Base-by-base conservation (phyloP, 2,113 vertebrate species). In the Carlito syrichta region DNA sequence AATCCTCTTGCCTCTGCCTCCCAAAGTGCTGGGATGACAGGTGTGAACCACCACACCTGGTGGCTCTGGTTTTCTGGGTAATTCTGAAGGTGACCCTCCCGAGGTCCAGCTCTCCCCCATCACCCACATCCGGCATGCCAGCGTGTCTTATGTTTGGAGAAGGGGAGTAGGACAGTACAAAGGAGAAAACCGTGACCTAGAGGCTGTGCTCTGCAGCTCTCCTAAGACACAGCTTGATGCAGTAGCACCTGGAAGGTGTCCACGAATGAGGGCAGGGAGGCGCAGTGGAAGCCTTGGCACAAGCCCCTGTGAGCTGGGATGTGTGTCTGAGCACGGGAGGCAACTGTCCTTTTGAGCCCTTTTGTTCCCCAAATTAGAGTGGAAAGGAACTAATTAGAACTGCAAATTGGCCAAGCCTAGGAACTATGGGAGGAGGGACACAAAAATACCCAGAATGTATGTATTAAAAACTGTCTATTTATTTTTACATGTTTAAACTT, bases 371-470 rank as follows among this genome's bases (percentile, higher is more conserved):
- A 85, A 58, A 38, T 32, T 14, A 88, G 30, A 52, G 17, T 40
- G n/a, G 35, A 78, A 69, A 86, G 11, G 25, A 50, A 23, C 30
- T 89, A 52, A 13, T 8, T 52, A 38, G 14, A 92, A 30, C 11
- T 14, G 38, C 27, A 74, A 63, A 84, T 54, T 23, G 22, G 40
- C 40, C 27, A 68, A 74, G 25, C 50, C 38, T 19, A 13, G 40
- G 20, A 74, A 62, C 1, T 10, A 0, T 0, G 58, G 48, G 35
- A 4, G 40, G n/a, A n/a, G n/a, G n/a, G n/a, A n/a, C n/a, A n/a
- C n/a, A n/a, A n/a, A n/a, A n/a, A n/a, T n/a, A n/a, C n/a, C n/a
- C n/a, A n/a, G n/a, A n/a, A n/a, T n/a, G n/a, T n/a, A n/a, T n/a
- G n/a, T n/a, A n/a, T n/a, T n/a, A n/a, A n/a, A n/a, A n/a, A n/a